Evolutionary conservation across 2,797 vertebrate genomes (phyloP).

Genomic region (Kryptolebias ocellatus): DNA sequence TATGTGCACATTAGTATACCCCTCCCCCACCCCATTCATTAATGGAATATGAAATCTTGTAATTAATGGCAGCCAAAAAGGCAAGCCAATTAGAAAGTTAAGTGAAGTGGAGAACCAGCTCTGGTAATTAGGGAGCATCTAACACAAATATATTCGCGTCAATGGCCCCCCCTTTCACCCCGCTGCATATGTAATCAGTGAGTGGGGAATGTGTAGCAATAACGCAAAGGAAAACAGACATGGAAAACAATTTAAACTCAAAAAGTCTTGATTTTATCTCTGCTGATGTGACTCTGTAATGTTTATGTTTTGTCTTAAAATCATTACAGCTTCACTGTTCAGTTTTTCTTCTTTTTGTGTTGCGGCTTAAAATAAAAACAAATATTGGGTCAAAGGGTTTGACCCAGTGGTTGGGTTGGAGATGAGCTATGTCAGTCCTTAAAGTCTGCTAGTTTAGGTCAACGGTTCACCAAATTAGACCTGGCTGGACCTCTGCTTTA

Average conservation of each 20-base stretch:
- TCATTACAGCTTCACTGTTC: constrained; percentile 4
- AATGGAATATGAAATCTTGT: constrained; percentile 96
- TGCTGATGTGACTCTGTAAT: constrained; percentile 32
- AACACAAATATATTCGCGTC: constrained; percentile 77
- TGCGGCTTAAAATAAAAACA: constrained; percentile 5
- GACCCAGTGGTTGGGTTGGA: no score
- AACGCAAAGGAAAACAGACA: constrained; percentile 60
- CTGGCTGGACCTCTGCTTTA: no score
- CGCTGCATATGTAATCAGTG: constrained; percentile 72
- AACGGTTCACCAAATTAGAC: no score
- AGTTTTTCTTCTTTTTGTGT: constrained; percentile 28
- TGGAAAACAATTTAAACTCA: constrained; percentile 19
- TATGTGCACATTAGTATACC: constrained; percentile 11
- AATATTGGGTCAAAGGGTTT: no score
- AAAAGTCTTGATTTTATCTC: constrained; percentile 40
- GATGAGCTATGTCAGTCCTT: no score
- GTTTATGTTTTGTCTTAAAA: neutral
- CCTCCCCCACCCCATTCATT: constrained; percentile 81
- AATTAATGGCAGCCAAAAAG: constrained; percentile 97
- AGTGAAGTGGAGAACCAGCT: constrained; percentile 96
- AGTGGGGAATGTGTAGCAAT: constrained; percentile 58
- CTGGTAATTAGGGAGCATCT: constrained; percentile 86
- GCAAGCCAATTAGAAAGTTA: constrained; percentile 98
- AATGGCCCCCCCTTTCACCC: constrained; percentile 56
- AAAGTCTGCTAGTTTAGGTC: no score